Base-by-base conservation (phyloP, 2,113 vertebrate genomes). In the Syngnathus scovelli region DNA sequence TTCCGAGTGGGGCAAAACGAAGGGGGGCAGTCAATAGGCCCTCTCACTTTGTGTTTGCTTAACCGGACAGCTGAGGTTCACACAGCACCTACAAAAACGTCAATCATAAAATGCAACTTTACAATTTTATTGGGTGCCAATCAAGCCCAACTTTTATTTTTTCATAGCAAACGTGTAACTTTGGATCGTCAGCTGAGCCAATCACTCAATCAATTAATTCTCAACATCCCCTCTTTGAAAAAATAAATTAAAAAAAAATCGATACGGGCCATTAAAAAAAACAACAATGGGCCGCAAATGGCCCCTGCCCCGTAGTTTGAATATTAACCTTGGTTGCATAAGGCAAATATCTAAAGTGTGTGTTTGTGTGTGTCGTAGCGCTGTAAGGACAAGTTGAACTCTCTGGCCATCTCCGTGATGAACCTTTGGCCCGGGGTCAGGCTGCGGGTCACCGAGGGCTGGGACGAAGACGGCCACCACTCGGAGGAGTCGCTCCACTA, bases 391-490 rank as follows among this genome's bases (percentile, higher is more conserved):
- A 89, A 86, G 78, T 85, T 91, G 48, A 90, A 91, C 83, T 89
- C 90, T 19, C 72, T 91, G 76, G 90, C 89, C 71, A 90, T 91
- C 72, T 89, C 90, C 0, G 90, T 91, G 72, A 89, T 90, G 89
- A 91, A 91, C 82, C 79, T 88, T 56, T 91, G 90, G 90, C 89
- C 89, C 0, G 86, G 86, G 27, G 84, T 89, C 38, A 86, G 88
- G 19, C 83, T 91, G 77, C 79, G 90, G 19, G 90, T 91, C 70
- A 91, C 90, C 0, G 90, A 91, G 80, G 90, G 90, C 72, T 91
- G 90, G 90, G 90, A 91, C 61, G 90, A 91, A 72, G 90, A 91
- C 69, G 90, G 90, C 43, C 90, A 91, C 76, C 90, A 91, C 82
- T 89, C 88, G 0, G 88, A 89, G 78, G 89, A 90, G 79, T 91